Conservation (phyloP, 2,888 invertebrate species). For the Oxycera nigricornis region DNA sequence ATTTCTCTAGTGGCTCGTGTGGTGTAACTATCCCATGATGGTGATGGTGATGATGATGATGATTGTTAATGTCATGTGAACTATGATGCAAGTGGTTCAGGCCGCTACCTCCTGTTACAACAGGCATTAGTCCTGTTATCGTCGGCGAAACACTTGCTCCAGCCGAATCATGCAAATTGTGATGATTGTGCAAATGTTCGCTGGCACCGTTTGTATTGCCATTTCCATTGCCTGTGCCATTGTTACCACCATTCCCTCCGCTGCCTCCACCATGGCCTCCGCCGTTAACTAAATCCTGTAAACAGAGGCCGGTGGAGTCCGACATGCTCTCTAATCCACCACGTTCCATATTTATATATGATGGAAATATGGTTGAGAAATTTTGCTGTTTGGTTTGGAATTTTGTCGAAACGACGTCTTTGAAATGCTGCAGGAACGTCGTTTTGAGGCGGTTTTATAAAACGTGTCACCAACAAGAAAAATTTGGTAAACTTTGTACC, state of each 20-base stretch:
- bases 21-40: conserved; percentile 67
- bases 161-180: conserved; percentile 64
- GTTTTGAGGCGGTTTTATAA: conserved; percentile 59
- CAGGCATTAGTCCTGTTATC: conserved; percentile 66
- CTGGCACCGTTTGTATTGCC: conserved; percentile 56
- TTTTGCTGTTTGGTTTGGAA: conserved; percentile 60
- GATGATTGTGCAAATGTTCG: conserved; percentile 62
- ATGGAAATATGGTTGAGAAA: conserved; percentile 61
- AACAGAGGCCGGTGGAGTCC: conserved; percentile 69
- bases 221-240: conserved; percentile 64
- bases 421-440: conserved; percentile 61
- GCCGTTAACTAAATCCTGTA: conserved; percentile 73
- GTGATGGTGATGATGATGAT: conserved; percentile 62
- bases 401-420: conserved; percentile 62
- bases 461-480: conserved; percentile 15
- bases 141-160: conserved; percentile 67
- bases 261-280: conserved; percentile 66
- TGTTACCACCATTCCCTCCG: conserved; percentile 63
- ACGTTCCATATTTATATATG: conserved; percentile 60
- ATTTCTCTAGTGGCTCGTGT: conserved; percentile 75
- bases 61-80: conserved; percentile 63
- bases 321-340: conserved; percentile 65
- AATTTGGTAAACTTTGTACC: background rate
- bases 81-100: conserved; percentile 61
- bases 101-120: conserved; percentile 54